phyloP scores from a whole-genome alignment of 2,113 vertebrate genomes.

The Sylvicapra grimmia region DNA sequence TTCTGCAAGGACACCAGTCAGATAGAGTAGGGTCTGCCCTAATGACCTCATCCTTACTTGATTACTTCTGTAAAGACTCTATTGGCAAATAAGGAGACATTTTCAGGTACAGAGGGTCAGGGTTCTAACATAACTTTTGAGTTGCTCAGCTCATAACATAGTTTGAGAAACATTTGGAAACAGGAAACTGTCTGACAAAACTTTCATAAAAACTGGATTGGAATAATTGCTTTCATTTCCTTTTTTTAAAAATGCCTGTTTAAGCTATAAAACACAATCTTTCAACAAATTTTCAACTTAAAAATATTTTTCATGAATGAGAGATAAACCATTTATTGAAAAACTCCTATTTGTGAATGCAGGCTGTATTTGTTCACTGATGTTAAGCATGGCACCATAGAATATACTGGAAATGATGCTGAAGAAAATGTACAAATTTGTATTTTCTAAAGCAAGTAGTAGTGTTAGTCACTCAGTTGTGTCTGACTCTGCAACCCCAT shows the following conservation, averaged over 20 bases:
- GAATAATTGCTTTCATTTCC: neutral
- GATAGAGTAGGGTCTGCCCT: neutral
- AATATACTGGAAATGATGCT: neutral
- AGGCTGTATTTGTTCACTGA: neutral
- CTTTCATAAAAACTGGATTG: neutral
- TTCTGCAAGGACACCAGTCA: neutral
- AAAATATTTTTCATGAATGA: neutral
- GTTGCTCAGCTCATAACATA: neutral
- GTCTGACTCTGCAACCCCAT: neutral
- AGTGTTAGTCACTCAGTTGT: neutral
- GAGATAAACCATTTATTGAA: fast-evolving
- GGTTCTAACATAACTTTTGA: neutral
- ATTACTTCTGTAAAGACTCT: neutral
- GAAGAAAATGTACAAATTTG: neutral
- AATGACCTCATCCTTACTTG: neutral
- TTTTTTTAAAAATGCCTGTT: neutral
- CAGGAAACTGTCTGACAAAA: neutral
- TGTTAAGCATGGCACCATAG: neutral
- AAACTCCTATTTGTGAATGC: neutral
- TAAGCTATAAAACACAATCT: conserved; percentile 1
- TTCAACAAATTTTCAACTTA: neutral
- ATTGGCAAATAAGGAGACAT: neutral
- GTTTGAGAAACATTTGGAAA: neutral
- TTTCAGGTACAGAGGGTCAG: neutral
- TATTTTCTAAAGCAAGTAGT: neutral